Conservation (phyloP, 2,113 vertebrate genomes). For the Pelobates fuscus region DNA sequence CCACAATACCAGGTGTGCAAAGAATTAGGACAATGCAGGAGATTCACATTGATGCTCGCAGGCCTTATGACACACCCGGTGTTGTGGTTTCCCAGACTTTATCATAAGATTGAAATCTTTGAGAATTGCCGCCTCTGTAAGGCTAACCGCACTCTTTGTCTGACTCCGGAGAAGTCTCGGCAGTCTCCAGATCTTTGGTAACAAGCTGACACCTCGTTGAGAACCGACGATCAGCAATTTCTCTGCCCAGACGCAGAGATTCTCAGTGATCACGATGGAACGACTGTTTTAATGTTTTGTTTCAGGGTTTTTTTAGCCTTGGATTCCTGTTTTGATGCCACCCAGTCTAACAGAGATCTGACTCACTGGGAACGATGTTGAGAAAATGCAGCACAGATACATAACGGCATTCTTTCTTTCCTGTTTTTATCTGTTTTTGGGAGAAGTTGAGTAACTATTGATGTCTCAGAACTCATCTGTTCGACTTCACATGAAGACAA, state of each 20-base stretch:
- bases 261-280: background rate
- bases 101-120: background rate
- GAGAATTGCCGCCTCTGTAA: background rate
- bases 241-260: background rate
- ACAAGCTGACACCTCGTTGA: background rate
- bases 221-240: background rate
- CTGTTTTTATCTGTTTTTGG: too few relatives aligned
- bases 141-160: background rate
- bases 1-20: too few relatives aligned
- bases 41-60: too few relatives aligned
- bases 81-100: background rate
- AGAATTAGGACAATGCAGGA: too few relatives aligned
- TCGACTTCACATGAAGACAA: too few relatives aligned
- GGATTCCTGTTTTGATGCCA: conserved; percentile 10
- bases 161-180: background rate
- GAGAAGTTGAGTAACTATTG: too few relatives aligned
- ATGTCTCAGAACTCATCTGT: too few relatives aligned
- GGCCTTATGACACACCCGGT: too few relatives aligned
- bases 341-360: background rate
- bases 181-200: background rate
- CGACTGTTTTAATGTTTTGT: background rate
- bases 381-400: background rate
- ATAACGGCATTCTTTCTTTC: too few relatives aligned
- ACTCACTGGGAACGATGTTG: background rate
- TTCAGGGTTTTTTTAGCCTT: background rate